phyloP scores from a whole-genome alignment of 2,888 invertebrate species.

The Gortyna flavago region DNA sequence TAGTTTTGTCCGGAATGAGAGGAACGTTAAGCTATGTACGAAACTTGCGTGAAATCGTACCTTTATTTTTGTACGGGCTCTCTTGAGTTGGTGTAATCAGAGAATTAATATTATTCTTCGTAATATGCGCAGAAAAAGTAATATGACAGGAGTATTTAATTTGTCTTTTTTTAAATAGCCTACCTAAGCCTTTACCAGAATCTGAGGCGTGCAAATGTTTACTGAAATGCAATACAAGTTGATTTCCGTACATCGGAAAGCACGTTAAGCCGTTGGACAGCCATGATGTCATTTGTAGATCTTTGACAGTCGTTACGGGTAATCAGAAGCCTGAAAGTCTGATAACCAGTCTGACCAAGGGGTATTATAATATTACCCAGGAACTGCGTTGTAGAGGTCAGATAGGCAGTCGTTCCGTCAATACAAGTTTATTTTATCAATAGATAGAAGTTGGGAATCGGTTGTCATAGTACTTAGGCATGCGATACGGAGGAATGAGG shows the following conservation, averaged over 20 bases:
- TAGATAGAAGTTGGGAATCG: neutral
- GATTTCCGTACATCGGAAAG: neutral
- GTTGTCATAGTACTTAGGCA: too few relatives aligned
- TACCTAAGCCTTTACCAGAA: neutral
- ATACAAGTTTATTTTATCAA: neutral
- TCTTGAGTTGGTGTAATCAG: slow-evolving; percentile 18
- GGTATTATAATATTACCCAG: neutral
- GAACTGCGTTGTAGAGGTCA: too few relatives aligned
- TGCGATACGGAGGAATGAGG: too few relatives aligned
- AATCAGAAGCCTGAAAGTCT: neutral
- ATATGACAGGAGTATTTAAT: neutral
- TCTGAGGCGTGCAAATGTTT: neutral
- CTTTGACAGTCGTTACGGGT: neutral
- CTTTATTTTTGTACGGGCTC: slow-evolving; percentile 40
- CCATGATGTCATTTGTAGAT: neutral
- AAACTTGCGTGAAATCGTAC: slow-evolving; percentile 26
- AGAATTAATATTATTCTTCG: slow-evolving; percentile 5
- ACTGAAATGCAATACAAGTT: neutral
- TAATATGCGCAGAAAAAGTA: neutral
- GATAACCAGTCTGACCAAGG: neutral
- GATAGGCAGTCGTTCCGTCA: neutral
- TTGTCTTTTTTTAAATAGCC: neutral
- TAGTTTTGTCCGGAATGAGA: slow-evolving; percentile 39
- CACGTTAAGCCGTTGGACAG: too few relatives aligned
- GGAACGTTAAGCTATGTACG: slow-evolving; percentile 28